Evolutionary conservation across 2,888 invertebrate species (phyloP).

Genomic region (Cryptophagus acutangulus): DNA sequence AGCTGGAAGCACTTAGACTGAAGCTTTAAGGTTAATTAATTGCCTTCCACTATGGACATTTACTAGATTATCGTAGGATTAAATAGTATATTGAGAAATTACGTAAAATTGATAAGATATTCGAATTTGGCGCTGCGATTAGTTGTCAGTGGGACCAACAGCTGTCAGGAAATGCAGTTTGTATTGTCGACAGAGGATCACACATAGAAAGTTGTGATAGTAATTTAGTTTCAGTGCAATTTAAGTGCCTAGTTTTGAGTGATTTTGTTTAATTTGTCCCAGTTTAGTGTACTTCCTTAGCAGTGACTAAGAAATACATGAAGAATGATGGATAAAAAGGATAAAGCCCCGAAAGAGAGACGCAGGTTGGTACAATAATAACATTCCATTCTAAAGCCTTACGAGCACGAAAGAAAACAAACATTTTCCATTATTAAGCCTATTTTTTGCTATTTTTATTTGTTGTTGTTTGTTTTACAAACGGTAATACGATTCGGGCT

Average conservation of each 20-base stretch:
- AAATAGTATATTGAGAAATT: too few species aligned
- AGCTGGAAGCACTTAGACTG: too few species aligned
- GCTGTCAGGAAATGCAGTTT: constrained; percentile 26
- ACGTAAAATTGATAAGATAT: too few species aligned
- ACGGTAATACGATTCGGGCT: too few species aligned
- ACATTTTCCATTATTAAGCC: too few species aligned
- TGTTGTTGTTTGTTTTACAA: too few species aligned
- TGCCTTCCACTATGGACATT: too few species aligned
- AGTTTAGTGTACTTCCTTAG: constrained; percentile 43
- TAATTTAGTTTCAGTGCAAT: too few species aligned
- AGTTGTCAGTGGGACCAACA: constrained; percentile 20
- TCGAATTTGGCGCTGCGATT: constrained; percentile 11
- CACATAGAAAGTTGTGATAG: constrained; percentile 38
- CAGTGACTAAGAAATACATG: constrained; percentile 47
- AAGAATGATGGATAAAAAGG: constrained; percentile 40
- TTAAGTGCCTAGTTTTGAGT: constrained; percentile 17
- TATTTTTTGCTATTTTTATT: too few species aligned
- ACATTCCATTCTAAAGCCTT: neutral
- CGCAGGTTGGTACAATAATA: constrained; percentile 55
- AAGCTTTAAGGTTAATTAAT: too few species aligned
- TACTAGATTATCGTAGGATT: too few species aligned
- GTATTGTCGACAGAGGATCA: constrained; percentile 25
- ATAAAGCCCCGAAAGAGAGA: constrained; percentile 58
- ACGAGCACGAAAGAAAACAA: too few species aligned
- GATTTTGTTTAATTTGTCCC: constrained; percentile 14